phyloP scores from a whole-genome alignment of 2,113 vertebrate genomes.

The Arothron firmamentum region DNA sequence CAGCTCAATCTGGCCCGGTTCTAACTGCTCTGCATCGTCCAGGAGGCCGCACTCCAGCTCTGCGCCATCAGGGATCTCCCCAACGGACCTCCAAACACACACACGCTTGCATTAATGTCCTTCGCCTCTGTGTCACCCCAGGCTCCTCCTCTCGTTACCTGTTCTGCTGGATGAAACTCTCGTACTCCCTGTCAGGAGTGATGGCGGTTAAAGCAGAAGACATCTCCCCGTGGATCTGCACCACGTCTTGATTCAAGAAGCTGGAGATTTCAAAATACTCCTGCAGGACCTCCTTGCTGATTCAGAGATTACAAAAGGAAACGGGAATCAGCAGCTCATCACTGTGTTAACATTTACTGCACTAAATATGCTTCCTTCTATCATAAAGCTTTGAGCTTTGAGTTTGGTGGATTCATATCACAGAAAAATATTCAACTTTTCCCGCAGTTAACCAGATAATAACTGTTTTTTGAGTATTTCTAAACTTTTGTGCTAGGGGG shows the following conservation, averaged over 20 bases:
- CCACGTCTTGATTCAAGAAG: slow-evolving; percentile 85
- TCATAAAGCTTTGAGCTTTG: not conserved
- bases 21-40: slow-evolving; percentile 80
- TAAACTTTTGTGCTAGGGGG: too few relatives aligned
- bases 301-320: not conserved
- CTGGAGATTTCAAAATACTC: slow-evolving; percentile 89
- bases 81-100: slow-evolving; percentile 71
- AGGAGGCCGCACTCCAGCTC: slow-evolving; percentile 85
- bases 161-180: slow-evolving; percentile 82
- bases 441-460: too few relatives aligned
- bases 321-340: not conserved
- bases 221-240: slow-evolving; percentile 82
- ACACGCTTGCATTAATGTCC: not conserved
- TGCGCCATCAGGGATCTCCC: slow-evolving; percentile 71
- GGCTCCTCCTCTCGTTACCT: slow-evolving; percentile 68
- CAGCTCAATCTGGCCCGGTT: slow-evolving; percentile 80
- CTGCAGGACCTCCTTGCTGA: slow-evolving; percentile 87
- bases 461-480: too few relatives aligned
- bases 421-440: too few relatives aligned
- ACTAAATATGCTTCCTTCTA: not conserved
- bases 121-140: not conserved
- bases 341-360: not conserved
- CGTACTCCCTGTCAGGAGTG: slow-evolving; percentile 80
- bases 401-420: too few relatives aligned
- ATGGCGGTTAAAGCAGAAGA: slow-evolving; percentile 75